phyloP scores from a whole-genome alignment of 2,797 vertebrate species.

The Microtus californicus region DNA sequence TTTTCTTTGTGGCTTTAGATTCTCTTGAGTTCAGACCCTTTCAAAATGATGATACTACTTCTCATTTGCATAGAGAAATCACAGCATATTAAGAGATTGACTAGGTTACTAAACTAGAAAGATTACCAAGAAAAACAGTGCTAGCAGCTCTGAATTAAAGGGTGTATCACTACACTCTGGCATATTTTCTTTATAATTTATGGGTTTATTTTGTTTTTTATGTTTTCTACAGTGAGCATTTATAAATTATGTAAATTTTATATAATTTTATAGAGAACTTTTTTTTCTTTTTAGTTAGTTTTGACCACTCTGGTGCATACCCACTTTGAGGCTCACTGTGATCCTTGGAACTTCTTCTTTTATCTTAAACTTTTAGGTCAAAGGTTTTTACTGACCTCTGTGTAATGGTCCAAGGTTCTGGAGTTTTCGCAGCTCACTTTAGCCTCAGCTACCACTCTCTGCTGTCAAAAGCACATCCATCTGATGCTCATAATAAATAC shows the following conservation, averaged over 20 bases:
- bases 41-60: conserved; percentile 28
- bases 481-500: background rate
- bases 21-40: background rate
- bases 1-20: background rate
- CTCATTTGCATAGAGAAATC: conserved; percentile 19
- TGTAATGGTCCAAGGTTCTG: background rate
- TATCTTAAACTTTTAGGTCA: background rate
- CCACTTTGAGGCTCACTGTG: background rate
- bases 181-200: background rate
- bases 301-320: background rate
- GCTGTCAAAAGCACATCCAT: background rate
- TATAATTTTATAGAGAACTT: background rate
- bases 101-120: conserved; percentile 31
- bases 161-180: background rate
- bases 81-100: background rate
- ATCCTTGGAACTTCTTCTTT: background rate
- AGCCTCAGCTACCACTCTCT: background rate
- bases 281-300: conserved; percentile 38
- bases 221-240: conserved; percentile 40
- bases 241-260: background rate
- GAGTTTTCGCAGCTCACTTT: background rate
- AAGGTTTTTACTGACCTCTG: conserved; percentile 1
- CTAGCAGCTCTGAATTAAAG: conserved; percentile 38
- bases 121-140: conserved; percentile 8
- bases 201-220: background rate